Conservation (phyloP, 2,888 invertebrate genomes). For the Pyrgus malvae region DNA sequence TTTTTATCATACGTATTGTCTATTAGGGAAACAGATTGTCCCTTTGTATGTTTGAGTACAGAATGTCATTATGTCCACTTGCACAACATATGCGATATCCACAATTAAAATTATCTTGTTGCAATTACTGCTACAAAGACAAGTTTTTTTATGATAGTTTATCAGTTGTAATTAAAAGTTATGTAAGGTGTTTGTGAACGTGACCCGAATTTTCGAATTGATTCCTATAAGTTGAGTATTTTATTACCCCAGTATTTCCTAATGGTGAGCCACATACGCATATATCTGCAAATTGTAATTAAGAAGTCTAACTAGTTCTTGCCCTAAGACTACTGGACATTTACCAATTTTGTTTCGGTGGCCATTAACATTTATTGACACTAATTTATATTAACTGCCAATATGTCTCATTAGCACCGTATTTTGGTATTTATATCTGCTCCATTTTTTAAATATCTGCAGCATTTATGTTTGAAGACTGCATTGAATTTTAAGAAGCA, state of each 20-base stretch:
- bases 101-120: not conserved
- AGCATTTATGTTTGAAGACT: too few relatives aligned
- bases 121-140: constrained; percentile 1
- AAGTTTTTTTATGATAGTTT: constrained; percentile 4
- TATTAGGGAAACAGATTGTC: constrained; percentile 14
- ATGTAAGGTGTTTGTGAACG: constrained; percentile 4
- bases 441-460: too few relatives aligned
- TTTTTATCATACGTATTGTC: constrained; percentile 11
- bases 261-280: constrained; percentile 11
- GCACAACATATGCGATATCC: not conserved
- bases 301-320: constrained; percentile 1
- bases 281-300: constrained; percentile 15
- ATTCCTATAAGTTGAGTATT: constrained; percentile 19
- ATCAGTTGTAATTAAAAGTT: constrained; percentile 16
- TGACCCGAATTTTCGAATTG: constrained; percentile 14
- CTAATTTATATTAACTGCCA: not conserved
- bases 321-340: not conserved
- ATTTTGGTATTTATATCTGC: too few relatives aligned
- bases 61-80: constrained; percentile 1
- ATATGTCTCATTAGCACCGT: not conserved
- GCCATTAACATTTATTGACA: not conserved
- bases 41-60: not conserved
- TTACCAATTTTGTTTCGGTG: constrained; percentile 1
- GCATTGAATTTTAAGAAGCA: too few relatives aligned
- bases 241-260: constrained; percentile 21